These are phyloP conservation scores for Calephelis nemesis DNA, from an alignment of 1,140 invertebrate species.

Conservation along the genomic window DNA sequence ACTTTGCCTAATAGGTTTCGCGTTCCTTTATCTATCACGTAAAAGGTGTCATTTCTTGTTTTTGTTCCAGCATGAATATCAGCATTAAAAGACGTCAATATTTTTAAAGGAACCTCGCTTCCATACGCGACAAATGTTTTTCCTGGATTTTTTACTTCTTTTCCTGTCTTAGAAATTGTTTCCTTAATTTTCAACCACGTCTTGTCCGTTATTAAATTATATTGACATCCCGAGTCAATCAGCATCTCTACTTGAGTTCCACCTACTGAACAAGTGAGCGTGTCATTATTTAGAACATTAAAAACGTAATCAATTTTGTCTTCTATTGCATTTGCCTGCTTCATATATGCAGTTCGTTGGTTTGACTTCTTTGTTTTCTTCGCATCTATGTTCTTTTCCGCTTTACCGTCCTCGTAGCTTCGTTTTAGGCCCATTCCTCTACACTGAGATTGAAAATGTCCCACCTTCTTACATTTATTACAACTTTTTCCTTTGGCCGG, in stretches of 20 bases:
- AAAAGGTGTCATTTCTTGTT: neutral
- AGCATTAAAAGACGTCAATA: conserved; percentile 13
- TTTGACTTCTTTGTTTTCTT: too few relatives aligned
- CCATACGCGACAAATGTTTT: conserved; percentile 17
- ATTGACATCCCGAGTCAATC: too few relatives aligned
- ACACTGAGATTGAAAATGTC: conserved; percentile 32
- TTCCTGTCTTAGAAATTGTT: conserved; percentile 10
- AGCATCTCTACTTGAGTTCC: too few relatives aligned
- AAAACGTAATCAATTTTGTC: too few relatives aligned
- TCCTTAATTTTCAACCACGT: too few relatives aligned
- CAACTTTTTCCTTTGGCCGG: conserved; percentile 34
- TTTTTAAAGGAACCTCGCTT: conserved; percentile 2
- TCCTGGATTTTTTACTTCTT: conserved; percentile 20
- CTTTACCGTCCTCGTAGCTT: too few relatives aligned
- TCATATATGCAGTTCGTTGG: too few relatives aligned
- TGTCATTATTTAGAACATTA: too few relatives aligned
- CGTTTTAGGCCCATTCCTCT: conserved; percentile 1
- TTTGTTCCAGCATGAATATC: neutral
- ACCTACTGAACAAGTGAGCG: too few relatives aligned
- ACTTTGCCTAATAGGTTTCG: neutral
- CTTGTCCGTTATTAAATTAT: too few relatives aligned
- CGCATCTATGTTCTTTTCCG: too few relatives aligned
- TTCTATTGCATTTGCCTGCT: too few relatives aligned
- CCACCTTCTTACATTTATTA: conserved; percentile 30
- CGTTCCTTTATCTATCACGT: neutral